These are phyloP conservation scores for Danionella cerebrum DNA, from an alignment of 2,113 vertebrate genomes.

Conservation along the genomic window DNA sequence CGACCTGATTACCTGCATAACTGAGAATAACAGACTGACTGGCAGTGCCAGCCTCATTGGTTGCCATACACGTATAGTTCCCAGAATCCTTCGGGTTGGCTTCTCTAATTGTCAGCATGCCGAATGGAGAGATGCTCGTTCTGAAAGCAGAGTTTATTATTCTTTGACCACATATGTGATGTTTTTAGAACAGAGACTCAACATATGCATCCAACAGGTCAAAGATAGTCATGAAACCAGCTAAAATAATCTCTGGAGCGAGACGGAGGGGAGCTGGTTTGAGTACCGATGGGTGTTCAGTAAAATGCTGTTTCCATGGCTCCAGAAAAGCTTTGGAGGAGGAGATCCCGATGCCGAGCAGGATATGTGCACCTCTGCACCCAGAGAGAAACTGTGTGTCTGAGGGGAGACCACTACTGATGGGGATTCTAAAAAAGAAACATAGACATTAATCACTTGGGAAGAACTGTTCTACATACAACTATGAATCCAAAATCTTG, in stretches of 20 bases:
- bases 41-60: conserved; percentile 64
- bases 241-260: no score
- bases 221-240: no score
- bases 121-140: conserved; percentile 59
- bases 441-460: no score
- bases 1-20: conserved; percentile 57
- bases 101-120: conserved; percentile 69
- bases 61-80: conserved; percentile 80
- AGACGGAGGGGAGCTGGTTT: not conserved
- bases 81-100: conserved; percentile 80
- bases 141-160: conserved; percentile 27
- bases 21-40: conserved; percentile 49
- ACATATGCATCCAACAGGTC: no score
- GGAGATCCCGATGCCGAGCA: conserved; percentile 76
- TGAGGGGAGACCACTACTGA: conserved; percentile 66
- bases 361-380: conserved; percentile 70
- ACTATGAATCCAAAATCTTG: no score
- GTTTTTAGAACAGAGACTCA: conserved; percentile 17
- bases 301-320: conserved; percentile 65
- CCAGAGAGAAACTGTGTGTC: conserved; percentile 65
- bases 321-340: conserved; percentile 69
- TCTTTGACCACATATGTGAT: conserved; percentile 16
- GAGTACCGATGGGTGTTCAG: conserved; percentile 58
- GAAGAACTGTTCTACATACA: no score
- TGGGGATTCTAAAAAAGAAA: conserved; percentile 64